Percentiles rank a stretch among this genome's conserved stretches.
phyloP scores from a whole-genome alignment of 2,113 vertebrate species.

The Amphiprion ocellaris region DNA sequence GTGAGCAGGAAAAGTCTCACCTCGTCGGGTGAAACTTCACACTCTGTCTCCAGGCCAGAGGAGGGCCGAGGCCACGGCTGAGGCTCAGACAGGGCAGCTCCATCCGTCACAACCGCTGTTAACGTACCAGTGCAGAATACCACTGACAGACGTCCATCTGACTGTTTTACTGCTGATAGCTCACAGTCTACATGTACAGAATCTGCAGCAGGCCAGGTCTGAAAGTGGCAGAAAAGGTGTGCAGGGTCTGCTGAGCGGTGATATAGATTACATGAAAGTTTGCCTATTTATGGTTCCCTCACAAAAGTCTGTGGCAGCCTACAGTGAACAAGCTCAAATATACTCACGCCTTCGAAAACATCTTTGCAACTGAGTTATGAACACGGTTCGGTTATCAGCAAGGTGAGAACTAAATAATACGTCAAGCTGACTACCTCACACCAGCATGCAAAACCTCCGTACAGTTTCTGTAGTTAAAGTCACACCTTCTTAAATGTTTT shows the following conservation, averaged over 20 bases:
- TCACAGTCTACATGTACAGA: not conserved
- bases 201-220: not conserved
- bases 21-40: conserved; percentile 70
- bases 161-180: conserved; percentile 39
- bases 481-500: conserved; percentile 49
- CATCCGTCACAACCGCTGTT: conserved; percentile 48
- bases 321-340: conserved; percentile 27
- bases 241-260: not conserved
- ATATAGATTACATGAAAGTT: conserved; percentile 12
- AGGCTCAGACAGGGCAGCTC: conserved; percentile 26
- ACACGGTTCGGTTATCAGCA: conserved; percentile 42
- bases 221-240: not conserved
- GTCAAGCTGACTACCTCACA: conserved; percentile 67
- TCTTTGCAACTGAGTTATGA: conserved; percentile 3
- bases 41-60: conserved; percentile 47
- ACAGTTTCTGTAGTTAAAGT: not conserved
- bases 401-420: conserved; percentile 57
- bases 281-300: conserved; percentile 28
- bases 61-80: conserved; percentile 25
- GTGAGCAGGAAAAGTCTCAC: conserved; percentile 69
- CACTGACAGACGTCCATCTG: conserved; percentile 45
- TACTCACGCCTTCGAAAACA: conserved; percentile 17
- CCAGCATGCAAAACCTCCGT: conserved; percentile 39
- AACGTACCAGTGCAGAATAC: conserved; percentile 50
- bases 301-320: conserved; percentile 29